Percentiles rank a stretch among this genome's conserved stretches.
These are phyloP conservation scores for Daktulosphaira vitifoliae DNA, from an alignment of 1,140 invertebrate genomes.

Conservation along the genomic window DNA sequence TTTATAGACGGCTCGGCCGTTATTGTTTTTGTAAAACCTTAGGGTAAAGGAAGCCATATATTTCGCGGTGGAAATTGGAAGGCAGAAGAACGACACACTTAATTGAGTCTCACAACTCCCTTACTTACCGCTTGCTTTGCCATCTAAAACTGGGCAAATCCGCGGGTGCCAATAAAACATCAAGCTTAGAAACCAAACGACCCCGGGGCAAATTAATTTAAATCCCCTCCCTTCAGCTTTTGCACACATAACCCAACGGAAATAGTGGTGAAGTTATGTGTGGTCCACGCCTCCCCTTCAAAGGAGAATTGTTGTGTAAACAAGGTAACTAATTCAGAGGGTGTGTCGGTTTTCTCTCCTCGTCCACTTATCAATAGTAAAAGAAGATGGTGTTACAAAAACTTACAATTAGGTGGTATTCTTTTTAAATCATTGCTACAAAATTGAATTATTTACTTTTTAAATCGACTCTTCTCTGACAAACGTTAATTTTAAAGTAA, in stretches of 20 bases:
- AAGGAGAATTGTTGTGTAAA: constrained; percentile 28
- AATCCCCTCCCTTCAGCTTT: background rate
- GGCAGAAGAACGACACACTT: too few relatives aligned
- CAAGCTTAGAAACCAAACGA: constrained; percentile 28
- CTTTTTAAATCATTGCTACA: constrained; percentile 11
- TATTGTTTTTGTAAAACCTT: too few relatives aligned
- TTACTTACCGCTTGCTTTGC: too few relatives aligned
- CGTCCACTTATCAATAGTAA: too few relatives aligned
- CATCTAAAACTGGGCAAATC: constrained; percentile 14
- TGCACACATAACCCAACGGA: background rate
- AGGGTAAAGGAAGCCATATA: too few relatives aligned
- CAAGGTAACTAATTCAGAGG: constrained; percentile 30
- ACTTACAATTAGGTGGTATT: too few relatives aligned
- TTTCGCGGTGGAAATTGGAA: too few relatives aligned
- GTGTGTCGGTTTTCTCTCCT: background rate
- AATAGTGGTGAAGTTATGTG: constrained; percentile 4
- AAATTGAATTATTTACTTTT: constrained; percentile 5
- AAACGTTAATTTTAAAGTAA: too few relatives aligned
- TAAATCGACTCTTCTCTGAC: too few relatives aligned
- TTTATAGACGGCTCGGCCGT: too few relatives aligned
- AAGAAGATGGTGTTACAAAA: too few relatives aligned
- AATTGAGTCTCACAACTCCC: too few relatives aligned
- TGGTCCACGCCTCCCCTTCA: background rate
- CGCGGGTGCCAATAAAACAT: constrained; percentile 19
- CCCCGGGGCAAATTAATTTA: constrained; percentile 30